Conservation (phyloP, 92 coral and sea anemone genomes). For the Epizoanthus illoricatus region DNA sequence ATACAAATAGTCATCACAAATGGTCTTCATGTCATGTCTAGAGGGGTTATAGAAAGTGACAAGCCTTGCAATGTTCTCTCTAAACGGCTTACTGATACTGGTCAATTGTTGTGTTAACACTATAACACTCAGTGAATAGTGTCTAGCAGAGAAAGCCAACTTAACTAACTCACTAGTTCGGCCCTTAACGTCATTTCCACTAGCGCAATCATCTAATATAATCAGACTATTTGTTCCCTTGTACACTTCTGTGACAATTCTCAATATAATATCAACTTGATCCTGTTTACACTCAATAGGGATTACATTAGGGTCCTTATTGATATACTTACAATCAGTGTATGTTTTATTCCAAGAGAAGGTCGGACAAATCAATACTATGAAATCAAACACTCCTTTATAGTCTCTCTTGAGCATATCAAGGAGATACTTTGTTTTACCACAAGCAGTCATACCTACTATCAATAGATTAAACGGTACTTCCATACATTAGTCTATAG, state of each 20-base stretch:
- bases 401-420: conserved; percentile 37
- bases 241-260: neutral
- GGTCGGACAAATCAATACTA: conserved; percentile 35
- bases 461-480: conserved; percentile 21
- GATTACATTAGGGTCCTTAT: neutral
- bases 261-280: neutral
- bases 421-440: conserved; percentile 34
- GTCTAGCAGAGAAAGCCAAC: conserved; percentile 36
- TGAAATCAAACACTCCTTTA: conserved; percentile 36
- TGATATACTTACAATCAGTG: neutral
- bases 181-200: conserved; percentile 1
- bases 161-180: conserved; percentile 26
- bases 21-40: conserved; percentile 28
- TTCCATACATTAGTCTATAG: conserved; percentile 30
- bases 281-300: neutral
- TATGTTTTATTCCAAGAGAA: conserved; percentile 28
- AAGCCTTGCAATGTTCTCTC: conserved; percentile 25
- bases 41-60: conserved; percentile 29
- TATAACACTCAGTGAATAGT: conserved; percentile 9
- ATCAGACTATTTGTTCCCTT: neutral
- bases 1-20: conserved; percentile 35
- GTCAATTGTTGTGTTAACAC: conserved; percentile 37
- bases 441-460: conserved; percentile 31
- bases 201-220: conserved; percentile 20
- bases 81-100: conserved; percentile 20